A percentile compares a stretch with the other conserved stretches of the same genome.
These are phyloP conservation scores for Cheirogaleus major DNA, from an alignment of 2,797 vertebrate genomes.

Conservation along the genomic window DNA sequence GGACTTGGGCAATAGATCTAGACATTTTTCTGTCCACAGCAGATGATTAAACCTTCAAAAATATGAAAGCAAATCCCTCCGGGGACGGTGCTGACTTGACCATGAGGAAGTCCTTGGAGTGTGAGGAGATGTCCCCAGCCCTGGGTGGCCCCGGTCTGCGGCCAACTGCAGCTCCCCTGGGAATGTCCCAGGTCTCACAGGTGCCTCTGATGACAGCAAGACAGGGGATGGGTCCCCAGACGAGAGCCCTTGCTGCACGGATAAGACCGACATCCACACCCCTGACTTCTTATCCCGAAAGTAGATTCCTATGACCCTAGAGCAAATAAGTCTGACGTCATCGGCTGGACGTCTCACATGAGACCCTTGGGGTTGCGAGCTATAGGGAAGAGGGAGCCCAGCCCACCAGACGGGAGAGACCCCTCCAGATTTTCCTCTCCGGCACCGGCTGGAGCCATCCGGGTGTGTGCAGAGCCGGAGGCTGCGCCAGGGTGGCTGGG, in stretches of 20 bases:
- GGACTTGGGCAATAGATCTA: not conserved
- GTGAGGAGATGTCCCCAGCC: too few relatives aligned
- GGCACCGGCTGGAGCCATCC: not conserved
- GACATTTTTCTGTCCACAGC: not conserved
- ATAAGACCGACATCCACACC: not conserved
- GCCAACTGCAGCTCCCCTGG: accelerated
- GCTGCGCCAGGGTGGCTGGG: too few relatives aligned
- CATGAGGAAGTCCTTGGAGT: accelerated
- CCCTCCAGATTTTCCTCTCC: not conserved
- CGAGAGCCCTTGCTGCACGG: accelerated
- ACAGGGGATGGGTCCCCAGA: accelerated
- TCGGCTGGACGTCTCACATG: not conserved
- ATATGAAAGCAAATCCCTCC: not conserved
- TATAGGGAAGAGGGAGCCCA: not conserved
- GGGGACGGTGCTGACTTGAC: accelerated
- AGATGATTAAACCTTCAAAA: not conserved
- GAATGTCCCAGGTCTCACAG: accelerated
- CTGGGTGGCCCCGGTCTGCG: accelerated
- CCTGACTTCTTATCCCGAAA: accelerated
- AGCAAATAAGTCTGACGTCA: not conserved
- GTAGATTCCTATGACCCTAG: accelerated
- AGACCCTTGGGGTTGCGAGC: not conserved
- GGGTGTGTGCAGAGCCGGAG: not conserved
- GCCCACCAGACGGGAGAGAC: not conserved
- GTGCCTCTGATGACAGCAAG: not conserved